Percentiles rank a stretch among this genome's conserved stretches.
Evolutionary conservation across 1,140 invertebrate species (phyloP).

Genomic region (Mamestra configurata): DNA sequence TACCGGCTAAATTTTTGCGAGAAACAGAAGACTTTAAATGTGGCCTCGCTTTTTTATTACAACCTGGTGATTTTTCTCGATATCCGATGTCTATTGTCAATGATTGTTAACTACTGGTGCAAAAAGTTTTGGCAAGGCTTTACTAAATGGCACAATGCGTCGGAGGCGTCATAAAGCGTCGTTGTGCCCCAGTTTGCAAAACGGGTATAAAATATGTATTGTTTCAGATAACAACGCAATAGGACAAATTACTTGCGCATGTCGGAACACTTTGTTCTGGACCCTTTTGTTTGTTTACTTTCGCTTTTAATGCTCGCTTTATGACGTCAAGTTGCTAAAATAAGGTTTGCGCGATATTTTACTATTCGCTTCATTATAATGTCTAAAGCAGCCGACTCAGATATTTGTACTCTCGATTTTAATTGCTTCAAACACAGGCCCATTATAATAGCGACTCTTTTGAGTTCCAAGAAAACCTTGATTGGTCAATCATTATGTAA

Average conservation of each 20-base stretch:
- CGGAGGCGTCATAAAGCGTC: constrained; percentile 71
- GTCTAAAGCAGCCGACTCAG: constrained; percentile 1
- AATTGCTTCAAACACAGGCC: constrained; percentile 15
- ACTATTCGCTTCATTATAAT: not conserved
- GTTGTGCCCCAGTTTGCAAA: constrained; percentile 75
- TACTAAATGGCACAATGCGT: constrained; percentile 69
- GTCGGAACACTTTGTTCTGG: constrained; percentile 72
- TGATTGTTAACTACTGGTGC: constrained; percentile 55
- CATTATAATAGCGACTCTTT: not conserved
- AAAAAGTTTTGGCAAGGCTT: constrained; percentile 77
- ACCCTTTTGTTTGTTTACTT: constrained; percentile 70
- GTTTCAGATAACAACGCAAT: constrained; percentile 74
- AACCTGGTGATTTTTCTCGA: constrained; percentile 62
- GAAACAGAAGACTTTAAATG: constrained; percentile 44
- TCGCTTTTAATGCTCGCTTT: constrained; percentile 66
- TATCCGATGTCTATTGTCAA: constrained; percentile 67
- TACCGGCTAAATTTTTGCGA: constrained; percentile 40
- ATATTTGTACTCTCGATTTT: not conserved
- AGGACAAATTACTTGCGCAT: constrained; percentile 74
- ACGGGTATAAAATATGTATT: constrained; percentile 69
- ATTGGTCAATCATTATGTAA: not conserved
- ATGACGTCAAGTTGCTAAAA: constrained; percentile 48
- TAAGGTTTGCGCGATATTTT: constrained; percentile 18
- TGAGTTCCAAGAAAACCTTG: not conserved
- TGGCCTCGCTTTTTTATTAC: constrained; percentile 64